These are phyloP conservation scores for Porphyrio hochstetteri DNA, from an alignment of 2,113 vertebrate genomes.

Conservation along the genomic window DNA sequence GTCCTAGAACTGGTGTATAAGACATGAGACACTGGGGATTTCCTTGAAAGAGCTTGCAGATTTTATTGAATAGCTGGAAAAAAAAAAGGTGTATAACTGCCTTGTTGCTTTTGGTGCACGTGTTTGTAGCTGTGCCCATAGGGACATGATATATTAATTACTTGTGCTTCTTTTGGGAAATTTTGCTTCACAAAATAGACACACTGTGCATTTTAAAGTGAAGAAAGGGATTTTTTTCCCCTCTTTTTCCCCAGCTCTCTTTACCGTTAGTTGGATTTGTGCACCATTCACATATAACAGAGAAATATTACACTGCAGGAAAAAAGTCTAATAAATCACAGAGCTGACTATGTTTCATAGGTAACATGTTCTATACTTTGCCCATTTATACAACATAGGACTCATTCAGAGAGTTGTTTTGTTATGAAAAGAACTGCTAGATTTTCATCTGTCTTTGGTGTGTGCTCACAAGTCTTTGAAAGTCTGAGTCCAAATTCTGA, in stretches of 20 bases:
- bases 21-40: not conserved
- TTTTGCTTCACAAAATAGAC: slow-evolving; percentile 8
- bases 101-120: not conserved
- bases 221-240: not conserved
- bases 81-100: not conserved
- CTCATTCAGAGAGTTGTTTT: not conserved
- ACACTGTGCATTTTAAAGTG: not conserved
- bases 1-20: not conserved
- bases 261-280: slow-evolving; percentile 12
- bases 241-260: not conserved
- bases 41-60: not conserved
- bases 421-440: not conserved
- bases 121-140: not conserved
- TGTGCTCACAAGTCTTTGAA: not conserved
- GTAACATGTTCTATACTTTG: slow-evolving; percentile 16
- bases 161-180: not conserved
- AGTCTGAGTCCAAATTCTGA: not conserved
- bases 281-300: slow-evolving; percentile 7
- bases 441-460: slow-evolving; percentile 5
- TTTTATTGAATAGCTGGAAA: not conserved
- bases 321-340: slow-evolving; percentile 48
- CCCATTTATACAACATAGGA: slow-evolving; percentile 23
- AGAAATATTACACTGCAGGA: not conserved
- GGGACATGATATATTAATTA: slow-evolving; percentile 16
- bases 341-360: not conserved